Evolutionary conservation across 2,888 invertebrate genomes (phyloP).

Genomic region (Metacarcinus magister): DNA sequence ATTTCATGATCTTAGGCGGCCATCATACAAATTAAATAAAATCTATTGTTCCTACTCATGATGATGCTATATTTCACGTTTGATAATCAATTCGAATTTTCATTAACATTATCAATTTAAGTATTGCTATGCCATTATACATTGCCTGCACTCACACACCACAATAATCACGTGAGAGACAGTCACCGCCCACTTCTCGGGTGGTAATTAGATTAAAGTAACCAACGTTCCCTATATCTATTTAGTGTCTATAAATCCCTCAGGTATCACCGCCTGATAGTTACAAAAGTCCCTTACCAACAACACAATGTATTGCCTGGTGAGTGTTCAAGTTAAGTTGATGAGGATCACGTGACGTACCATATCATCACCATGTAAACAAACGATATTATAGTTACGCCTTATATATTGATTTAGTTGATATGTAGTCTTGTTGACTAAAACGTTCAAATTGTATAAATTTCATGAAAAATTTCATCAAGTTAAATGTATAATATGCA

Average conservation of each 20-base stretch:
- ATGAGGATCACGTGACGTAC: background rate
- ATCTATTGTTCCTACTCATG: background rate
- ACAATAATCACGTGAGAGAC: background rate
- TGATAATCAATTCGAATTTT: no score
- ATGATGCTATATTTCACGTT: background rate
- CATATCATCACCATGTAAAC: background rate
- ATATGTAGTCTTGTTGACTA: background rate
- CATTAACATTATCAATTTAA: no score
- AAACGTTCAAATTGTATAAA: background rate
- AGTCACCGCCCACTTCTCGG: background rate
- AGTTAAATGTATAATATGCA: no score
- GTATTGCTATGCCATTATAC: no score
- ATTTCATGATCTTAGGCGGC: no score
- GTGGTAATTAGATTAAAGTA: background rate
- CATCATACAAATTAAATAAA: no score
- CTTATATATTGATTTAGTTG: background rate
- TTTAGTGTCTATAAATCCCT: background rate
- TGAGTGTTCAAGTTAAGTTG: background rate
- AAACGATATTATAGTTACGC: background rate
- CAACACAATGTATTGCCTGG: background rate
- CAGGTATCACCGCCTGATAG: background rate
- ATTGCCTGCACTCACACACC: background rate
- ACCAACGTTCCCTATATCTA: background rate
- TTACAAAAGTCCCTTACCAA: background rate
- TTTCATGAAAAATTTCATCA: background rate